Evolutionary conservation across 2,797 vertebrate genomes (phyloP).

Genomic region (Darevskia mixta): DNA sequence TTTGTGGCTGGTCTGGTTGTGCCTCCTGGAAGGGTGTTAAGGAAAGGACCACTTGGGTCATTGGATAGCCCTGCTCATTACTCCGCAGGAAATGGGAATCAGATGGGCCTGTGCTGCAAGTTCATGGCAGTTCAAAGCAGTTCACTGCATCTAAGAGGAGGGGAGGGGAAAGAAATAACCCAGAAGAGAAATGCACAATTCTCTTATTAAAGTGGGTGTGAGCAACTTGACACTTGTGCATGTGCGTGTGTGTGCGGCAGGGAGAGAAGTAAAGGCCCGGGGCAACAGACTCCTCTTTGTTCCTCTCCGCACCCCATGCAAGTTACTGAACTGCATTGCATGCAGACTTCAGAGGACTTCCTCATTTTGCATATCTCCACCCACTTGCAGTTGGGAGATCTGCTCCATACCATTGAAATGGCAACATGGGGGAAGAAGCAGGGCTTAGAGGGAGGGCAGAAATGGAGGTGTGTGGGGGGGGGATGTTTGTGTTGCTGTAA

Average conservation of each 20-base stretch:
- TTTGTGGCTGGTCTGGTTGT: constrained; percentile 20
- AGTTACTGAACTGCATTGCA: not conserved
- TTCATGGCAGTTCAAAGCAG: constrained; percentile 29
- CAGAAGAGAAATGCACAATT: not conserved
- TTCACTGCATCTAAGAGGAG: constrained; percentile 44
- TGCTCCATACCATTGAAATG: not conserved
- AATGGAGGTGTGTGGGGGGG: not conserved
- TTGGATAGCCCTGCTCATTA: constrained; percentile 44
- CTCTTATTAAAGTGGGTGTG: not conserved
- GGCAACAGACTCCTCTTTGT: not conserved
- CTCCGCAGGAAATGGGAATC: constrained; percentile 42
- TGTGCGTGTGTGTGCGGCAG: not conserved
- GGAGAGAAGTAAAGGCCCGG: too few relatives aligned
- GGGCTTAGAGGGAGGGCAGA: not conserved
- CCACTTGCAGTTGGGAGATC: not conserved
- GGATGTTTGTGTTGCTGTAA: not conserved
- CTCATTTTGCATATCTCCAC: not conserved
- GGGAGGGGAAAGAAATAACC: not conserved
- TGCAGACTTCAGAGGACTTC: not conserved
- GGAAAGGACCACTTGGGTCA: constrained; percentile 54
- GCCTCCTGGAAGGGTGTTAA: constrained; percentile 37
- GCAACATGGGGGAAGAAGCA: not conserved
- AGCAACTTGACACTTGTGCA: not conserved
- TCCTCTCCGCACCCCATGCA: too few relatives aligned
- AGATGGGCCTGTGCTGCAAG: constrained; percentile 37